Percentiles rank a stretch among this genome's conserved stretches.
Evolutionary conservation across 2,113 vertebrate species (phyloP).

Genomic region (Aramus guarauna): DNA sequence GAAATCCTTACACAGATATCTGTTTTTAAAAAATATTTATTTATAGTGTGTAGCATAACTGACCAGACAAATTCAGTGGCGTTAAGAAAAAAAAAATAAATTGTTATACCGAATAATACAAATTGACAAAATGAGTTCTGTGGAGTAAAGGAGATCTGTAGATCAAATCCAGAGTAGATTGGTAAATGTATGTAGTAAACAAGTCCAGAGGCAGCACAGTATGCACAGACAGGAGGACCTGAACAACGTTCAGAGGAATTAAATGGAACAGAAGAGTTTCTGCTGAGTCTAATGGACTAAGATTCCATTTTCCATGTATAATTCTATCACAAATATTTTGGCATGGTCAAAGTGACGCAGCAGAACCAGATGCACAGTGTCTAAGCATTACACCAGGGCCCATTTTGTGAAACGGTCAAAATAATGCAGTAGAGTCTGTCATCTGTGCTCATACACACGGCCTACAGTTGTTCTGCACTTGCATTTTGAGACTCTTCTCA

Average conservation of each 20-base stretch:
- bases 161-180: neutral
- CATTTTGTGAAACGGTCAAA: neutral
- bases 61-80: neutral
- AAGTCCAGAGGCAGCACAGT: neutral
- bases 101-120: neutral
- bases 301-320: neutral
- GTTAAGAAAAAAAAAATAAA: neutral
- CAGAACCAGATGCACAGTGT: neutral
- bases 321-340: neutral
- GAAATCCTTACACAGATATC: neutral
- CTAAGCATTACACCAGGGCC: neutral
- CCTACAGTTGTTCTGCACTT: neutral
- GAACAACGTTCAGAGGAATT: neutral
- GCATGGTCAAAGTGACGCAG: neutral
- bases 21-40: neutral
- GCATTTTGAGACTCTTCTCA: neutral
- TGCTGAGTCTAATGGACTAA: neutral
- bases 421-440: neutral
- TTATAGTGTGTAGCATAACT: neutral
- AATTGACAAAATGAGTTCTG: neutral
- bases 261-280: neutral
- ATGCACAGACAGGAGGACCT: rapidly evolving
- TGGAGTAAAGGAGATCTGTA: neutral
- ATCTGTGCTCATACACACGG: neutral
- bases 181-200: neutral